A percentile compares a stretch with the other conserved stretches of the same genome.
Conservation (phyloP, 2,888 invertebrate genomes). For the Brachylomia viminalis region DNA sequence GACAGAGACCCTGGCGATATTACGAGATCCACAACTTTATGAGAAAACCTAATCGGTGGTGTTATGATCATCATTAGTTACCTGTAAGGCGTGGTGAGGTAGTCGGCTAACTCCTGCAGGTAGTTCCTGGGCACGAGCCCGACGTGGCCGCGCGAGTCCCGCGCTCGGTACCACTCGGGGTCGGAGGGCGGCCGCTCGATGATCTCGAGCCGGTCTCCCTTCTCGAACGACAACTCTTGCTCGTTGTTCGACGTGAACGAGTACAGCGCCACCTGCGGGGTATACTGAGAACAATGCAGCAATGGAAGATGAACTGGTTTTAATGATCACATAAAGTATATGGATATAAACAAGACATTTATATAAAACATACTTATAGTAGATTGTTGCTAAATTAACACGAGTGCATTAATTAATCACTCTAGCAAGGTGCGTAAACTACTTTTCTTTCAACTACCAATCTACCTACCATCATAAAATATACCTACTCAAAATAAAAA, state of each 20-base stretch:
- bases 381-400: no score
- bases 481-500: no score
- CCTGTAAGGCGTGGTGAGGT: slow-evolving; percentile 96
- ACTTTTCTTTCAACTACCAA: no score
- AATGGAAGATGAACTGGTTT: slow-evolving; percentile 23
- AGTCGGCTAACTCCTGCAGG: slow-evolving; percentile 97
- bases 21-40: no score
- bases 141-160: slow-evolving; percentile 97
- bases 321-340: neutral
- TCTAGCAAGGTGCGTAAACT: no score
- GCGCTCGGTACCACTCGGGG: slow-evolving; percentile 99
- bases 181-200: slow-evolving; percentile 98
- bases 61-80: slow-evolving; percentile 67
- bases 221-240: slow-evolving; percentile 98
- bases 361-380: neutral
- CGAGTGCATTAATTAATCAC: no score
- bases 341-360: neutral
- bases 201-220: slow-evolving; percentile 98
- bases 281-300: slow-evolving; percentile 42
- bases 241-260: slow-evolving; percentile 98
- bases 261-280: slow-evolving; percentile 95
- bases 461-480: no score
- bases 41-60: neutral
- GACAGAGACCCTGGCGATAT: no score
- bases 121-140: slow-evolving; percentile 99